Percentiles rank a stretch among this genome's conserved stretches.
phyloP scores from a whole-genome alignment of 2,113 vertebrate species.

The Sminthopsis crassicaudata region DNA sequence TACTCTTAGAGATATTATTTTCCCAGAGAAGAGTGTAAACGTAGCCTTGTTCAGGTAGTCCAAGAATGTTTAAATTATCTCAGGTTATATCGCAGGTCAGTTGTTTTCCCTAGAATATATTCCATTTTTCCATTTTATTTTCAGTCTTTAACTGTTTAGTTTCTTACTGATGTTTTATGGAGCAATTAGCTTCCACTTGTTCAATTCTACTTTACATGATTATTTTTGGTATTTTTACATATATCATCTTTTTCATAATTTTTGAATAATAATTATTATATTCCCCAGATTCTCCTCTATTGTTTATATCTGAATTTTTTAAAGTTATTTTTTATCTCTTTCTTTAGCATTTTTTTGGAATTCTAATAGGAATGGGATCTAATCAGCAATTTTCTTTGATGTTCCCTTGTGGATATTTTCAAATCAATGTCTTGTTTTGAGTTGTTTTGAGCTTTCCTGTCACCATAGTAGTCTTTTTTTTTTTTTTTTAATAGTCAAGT shows the following conservation, averaged over 20 bases:
- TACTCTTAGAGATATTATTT: background rate
- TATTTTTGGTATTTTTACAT: background rate
- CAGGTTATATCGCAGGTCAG: background rate
- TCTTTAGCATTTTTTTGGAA: background rate
- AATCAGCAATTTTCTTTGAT: background rate
- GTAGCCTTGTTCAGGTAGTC: background rate
- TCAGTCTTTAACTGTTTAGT: background rate
- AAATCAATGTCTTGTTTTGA: background rate
- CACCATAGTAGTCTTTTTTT: background rate
- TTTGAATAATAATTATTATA: background rate
- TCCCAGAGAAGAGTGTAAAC: background rate
- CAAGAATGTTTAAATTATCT: background rate
- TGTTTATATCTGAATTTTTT: background rate
- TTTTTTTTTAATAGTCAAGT: background rate
- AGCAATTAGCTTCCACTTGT: background rate
- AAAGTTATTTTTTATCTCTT: background rate
- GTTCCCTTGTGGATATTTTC: background rate
- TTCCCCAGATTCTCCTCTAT: background rate
- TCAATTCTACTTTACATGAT: background rate
- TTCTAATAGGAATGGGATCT: background rate
- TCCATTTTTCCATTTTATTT: background rate
- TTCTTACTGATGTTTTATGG: background rate
- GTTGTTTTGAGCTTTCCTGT: background rate
- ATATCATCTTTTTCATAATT: background rate
- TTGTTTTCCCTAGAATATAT: background rate